phyloP scores from a whole-genome alignment of 2,888 invertebrate species.

The Nesidiocoris tenuis region DNA sequence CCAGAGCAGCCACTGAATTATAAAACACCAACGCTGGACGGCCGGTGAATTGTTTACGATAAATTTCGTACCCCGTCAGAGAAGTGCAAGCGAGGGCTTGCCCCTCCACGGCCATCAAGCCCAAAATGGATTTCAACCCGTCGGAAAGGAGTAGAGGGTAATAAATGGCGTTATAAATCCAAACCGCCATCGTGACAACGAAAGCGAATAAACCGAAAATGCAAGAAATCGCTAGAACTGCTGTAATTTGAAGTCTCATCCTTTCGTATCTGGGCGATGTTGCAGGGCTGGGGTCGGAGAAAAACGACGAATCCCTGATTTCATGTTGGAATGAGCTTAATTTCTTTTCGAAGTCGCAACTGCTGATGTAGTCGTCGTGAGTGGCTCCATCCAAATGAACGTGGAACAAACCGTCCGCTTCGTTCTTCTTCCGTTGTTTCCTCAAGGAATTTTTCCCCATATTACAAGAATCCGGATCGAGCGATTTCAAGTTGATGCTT shows the following conservation, averaged over 20 bases:
- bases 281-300: neutral
- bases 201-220: neutral
- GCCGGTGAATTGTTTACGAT: neutral
- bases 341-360: neutral
- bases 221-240: neutral
- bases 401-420: neutral
- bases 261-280: neutral
- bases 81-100: neutral
- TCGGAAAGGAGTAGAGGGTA: neutral
- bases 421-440: conserved; percentile 1
- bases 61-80: neutral
- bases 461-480: too few species aligned
- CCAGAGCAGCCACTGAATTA: neutral
- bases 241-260: neutral
- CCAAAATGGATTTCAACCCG: neutral
- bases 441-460: neutral
- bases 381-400: neutral
- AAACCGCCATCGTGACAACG: neutral
- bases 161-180: neutral
- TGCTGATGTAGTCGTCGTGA: neutral
- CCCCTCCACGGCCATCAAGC: neutral
- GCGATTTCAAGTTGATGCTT: too few species aligned
- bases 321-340: neutral
- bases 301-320: neutral
- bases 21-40: neutral